Conservation (phyloP, 2,888 invertebrate genomes). For the Quadroppia sp. region DNA sequence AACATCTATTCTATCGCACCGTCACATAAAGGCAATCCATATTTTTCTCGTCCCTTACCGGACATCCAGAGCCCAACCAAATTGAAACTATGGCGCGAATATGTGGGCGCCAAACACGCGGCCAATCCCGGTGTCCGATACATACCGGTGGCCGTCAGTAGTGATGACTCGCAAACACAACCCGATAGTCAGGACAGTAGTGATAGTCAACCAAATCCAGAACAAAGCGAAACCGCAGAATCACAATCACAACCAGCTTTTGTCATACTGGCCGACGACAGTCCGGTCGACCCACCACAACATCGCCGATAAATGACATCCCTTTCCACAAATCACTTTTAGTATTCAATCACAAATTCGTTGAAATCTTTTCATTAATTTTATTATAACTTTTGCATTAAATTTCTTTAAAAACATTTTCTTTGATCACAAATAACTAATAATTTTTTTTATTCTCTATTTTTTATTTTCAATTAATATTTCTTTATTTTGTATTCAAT, state of each 20-base stretch:
- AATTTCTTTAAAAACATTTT: neutral
- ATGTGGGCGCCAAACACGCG: constrained; percentile 41
- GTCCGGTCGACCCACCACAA: neutral
- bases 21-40: constrained; percentile 1
- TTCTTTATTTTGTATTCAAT: no score
- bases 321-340: neutral
- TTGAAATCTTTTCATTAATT: neutral
- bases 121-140: constrained; percentile 41
- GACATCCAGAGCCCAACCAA: constrained; percentile 33
- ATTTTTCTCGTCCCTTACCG: constrained; percentile 22
- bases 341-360: constrained; percentile 14
- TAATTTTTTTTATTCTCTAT: neutral
- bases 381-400: neutral
- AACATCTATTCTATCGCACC: neutral
- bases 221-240: constrained; percentile 1
- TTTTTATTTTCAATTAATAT: no score
- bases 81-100: constrained; percentile 42
- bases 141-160: constrained; percentile 27
- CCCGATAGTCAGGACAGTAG: constrained; percentile 2
- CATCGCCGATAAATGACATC: constrained; percentile 7
- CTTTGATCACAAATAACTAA: neutral
- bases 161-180: neutral
- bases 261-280: constrained; percentile 27
- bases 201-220: constrained; percentile 7
- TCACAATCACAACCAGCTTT: constrained; percentile 28